Evolutionary conservation across 37 sponge, comb jelly and placozoan species (phyloP), one percentile per base, ranked within the genome.

Genomic region (Haliclona indistincta): DNA sequence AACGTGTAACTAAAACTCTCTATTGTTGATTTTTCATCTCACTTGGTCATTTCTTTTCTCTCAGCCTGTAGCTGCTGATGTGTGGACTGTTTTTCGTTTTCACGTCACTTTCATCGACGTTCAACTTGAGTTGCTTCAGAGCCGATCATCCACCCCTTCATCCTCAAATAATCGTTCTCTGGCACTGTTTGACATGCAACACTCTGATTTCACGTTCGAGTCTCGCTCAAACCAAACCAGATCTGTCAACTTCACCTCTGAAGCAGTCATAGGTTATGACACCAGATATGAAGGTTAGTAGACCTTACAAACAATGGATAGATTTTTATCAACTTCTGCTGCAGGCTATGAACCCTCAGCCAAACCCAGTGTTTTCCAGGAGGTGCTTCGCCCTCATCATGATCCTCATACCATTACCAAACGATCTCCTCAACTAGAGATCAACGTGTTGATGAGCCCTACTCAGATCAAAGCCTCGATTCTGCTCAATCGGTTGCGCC

Each of bases 181-280:
- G 47, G 93, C 95, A 19, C 67, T 67, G 60, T 87, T 87, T 43
- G 85, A 91, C 64, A 76, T 94, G 73, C 73, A 84, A 53, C 63
- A 72, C 38, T 87, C 89, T 22, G 79, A 87, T 71, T 81, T 94
- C 70, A 56, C 76, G 2, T 90, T 91, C 71, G 85, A 87, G 47
- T 75, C 88, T 5, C 71, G 58, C 36, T 94, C 93, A 0, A 67
- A 91, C 56, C 84, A 91, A 54, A 38, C 63, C 20, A 82, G 76
- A 70, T 91, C 88, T 30, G 89, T 94, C 22, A 83, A 94, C 74
- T 68, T 94, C 71, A 65, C 75, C 34, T 67, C 69, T 26, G 81
- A 78, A n/a, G 63, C 88, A 55, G 80, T 91, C 23, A 77, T 86
- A 58, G 95, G 93, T 6, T 76, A 94, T 74, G 95, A 94, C 63